Conservation (phyloP, 1,140 invertebrate genomes). For the Archegozetes longisetosus region DNA sequence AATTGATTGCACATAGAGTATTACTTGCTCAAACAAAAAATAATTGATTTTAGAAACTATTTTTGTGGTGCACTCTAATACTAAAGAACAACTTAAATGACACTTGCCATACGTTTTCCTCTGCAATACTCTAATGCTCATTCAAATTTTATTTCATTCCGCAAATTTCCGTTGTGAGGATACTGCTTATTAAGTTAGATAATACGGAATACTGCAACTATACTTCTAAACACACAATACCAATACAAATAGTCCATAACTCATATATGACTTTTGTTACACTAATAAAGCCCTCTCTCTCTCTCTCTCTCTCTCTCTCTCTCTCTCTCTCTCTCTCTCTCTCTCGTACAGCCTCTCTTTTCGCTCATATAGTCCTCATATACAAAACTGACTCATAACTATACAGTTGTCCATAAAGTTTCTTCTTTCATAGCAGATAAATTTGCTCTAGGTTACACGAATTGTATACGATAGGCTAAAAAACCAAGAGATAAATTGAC, state of each 20-base stretch:
- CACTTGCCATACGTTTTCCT: too few species aligned
- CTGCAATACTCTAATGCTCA: too few species aligned
- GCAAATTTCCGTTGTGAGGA: neutral
- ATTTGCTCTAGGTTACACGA: too few species aligned
- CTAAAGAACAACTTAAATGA: too few species aligned
- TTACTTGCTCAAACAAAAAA: too few species aligned
- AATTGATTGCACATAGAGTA: too few species aligned
- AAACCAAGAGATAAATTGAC: too few species aligned
- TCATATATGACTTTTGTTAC: neutral
- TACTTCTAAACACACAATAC: neutral
- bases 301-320: neutral
- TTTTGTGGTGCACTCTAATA: too few species aligned
- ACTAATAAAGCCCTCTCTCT: neutral
- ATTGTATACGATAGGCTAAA: too few species aligned
- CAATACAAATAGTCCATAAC: neutral
- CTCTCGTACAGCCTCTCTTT: neutral
- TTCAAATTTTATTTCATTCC: neutral
- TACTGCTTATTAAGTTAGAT: neutral
- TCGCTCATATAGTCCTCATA: neutral
- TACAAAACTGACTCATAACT: neutral
- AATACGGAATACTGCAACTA: neutral
- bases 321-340: neutral
- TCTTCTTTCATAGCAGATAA: too few species aligned
- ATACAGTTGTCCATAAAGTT: too few species aligned
- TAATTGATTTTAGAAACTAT: too few species aligned